Conservation (phyloP, 2,113 vertebrate species). For the Bufo bufo region DNA sequence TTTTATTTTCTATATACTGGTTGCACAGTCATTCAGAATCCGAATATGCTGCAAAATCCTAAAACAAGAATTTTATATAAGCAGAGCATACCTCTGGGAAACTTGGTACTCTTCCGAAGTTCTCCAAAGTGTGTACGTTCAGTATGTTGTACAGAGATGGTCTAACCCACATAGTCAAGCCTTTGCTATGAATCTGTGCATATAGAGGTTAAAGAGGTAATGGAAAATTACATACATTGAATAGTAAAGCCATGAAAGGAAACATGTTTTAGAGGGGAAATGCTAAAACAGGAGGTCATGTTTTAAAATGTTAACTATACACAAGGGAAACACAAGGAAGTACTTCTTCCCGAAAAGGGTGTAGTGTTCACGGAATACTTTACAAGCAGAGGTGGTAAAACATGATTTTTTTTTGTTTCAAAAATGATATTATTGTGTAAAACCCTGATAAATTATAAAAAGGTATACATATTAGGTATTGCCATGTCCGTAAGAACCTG, state of each 20-base stretch:
- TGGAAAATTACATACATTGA: conserved; percentile 27
- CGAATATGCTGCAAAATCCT: neutral
- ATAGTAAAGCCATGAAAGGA: conserved; percentile 15
- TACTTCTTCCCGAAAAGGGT: conserved; percentile 38
- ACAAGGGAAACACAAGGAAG: conserved; percentile 47
- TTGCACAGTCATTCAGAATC: neutral
- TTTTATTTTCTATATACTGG: neutral
- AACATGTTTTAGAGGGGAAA: conserved; percentile 43
- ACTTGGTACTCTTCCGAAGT: neutral
- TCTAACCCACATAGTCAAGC: neutral
- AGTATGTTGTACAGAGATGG: neutral
- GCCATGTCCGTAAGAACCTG: no score
- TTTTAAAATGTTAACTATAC: conserved; percentile 33
- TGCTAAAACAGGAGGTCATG: conserved; percentile 30
- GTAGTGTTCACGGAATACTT: conserved; percentile 46
- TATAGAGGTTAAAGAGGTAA: neutral
- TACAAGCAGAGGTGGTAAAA: conserved; percentile 18
- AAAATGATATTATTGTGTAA: no score
- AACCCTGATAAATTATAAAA: no score
- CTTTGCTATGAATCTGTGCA: neutral
- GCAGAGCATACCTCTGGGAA: neutral
- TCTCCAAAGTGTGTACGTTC: neutral
- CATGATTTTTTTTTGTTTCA: no score
- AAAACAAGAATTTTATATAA: neutral
- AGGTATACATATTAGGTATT: no score